phyloP scores from a whole-genome alignment of 2,113 vertebrate species.

The Vulpes ferrilata region DNA sequence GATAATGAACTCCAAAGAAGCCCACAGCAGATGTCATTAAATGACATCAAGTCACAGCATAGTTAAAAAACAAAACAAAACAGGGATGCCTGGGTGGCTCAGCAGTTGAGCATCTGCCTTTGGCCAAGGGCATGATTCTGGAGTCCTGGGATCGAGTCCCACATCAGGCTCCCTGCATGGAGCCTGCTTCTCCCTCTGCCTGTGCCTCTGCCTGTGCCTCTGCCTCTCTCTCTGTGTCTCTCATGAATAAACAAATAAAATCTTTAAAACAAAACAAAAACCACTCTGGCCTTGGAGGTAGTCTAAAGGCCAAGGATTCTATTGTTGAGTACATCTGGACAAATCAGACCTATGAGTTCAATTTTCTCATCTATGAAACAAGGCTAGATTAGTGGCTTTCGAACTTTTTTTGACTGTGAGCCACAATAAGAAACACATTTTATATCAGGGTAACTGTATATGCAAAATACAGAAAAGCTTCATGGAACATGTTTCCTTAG shows the following conservation, averaged over 20 bases:
- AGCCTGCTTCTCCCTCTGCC: too few species aligned
- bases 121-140: too few species aligned
- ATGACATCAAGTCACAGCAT: not conserved
- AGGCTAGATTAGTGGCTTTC: not conserved
- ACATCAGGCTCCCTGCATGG: too few species aligned
- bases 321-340: not conserved
- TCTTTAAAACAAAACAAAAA: not conserved
- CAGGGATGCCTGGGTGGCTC: not conserved
- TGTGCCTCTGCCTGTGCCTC: too few species aligned
- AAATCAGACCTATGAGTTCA: not conserved
- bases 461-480: conserved; percentile 28
- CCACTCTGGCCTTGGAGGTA: not conserved
- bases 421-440: conserved; percentile 19
- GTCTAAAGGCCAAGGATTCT: conserved; percentile 22
- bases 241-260: too few species aligned
- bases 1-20: not conserved
- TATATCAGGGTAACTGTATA: not conserved
- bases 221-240: too few species aligned
- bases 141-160: too few species aligned
- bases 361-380: not conserved
- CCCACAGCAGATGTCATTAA: conserved; percentile 35
- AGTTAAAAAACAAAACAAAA: not conserved
- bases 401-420: not conserved
- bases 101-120: too few species aligned
- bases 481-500: not conserved